Evolutionary conservation across 1,140 invertebrate species (phyloP).

Genomic region (Drosophila pseudoananassae): DNA sequence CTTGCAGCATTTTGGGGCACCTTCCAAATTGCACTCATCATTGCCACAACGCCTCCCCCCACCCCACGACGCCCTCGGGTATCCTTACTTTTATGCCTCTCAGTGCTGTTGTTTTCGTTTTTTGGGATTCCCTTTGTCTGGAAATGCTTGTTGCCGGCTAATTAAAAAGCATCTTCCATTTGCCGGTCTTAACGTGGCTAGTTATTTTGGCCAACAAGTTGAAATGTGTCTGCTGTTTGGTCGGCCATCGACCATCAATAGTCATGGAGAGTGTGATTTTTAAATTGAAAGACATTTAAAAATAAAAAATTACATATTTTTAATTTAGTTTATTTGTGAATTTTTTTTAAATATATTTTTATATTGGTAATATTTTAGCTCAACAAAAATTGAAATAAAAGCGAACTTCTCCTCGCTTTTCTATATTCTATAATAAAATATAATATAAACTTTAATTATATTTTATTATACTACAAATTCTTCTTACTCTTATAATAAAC

Average conservation of each 20-base stretch:
- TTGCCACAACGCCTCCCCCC: background rate
- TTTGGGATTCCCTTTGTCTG: slow-evolving; percentile 54
- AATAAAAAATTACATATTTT: no score
- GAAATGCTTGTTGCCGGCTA: slow-evolving; percentile 58
- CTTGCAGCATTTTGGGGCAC: slow-evolving; percentile 62
- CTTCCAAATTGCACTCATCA: slow-evolving; percentile 7
- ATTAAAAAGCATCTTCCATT: slow-evolving; percentile 67
- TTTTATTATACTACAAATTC: no score
- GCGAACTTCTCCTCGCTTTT: background rate
- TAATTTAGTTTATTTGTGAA: no score
- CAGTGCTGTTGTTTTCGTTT: slow-evolving; percentile 18
- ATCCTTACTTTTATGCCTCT: slow-evolving; percentile 46
- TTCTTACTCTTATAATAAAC: no score
- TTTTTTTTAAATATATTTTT: no score
- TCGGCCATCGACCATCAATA: slow-evolving; percentile 14
- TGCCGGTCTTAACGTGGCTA: background rate
- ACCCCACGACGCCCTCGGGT: background rate
- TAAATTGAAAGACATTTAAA: no score
- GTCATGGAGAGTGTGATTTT: background rate
- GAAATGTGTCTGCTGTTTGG: background rate
- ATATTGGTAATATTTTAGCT: no score
- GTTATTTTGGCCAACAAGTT: background rate
- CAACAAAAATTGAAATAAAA: background rate
- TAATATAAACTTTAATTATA: no score
- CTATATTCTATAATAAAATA: no score